Evolutionary conservation across 1,140 invertebrate species (phyloP), one percentile per base, ranked within the genome.

Genomic region (Zaprionus davidi): DNA sequence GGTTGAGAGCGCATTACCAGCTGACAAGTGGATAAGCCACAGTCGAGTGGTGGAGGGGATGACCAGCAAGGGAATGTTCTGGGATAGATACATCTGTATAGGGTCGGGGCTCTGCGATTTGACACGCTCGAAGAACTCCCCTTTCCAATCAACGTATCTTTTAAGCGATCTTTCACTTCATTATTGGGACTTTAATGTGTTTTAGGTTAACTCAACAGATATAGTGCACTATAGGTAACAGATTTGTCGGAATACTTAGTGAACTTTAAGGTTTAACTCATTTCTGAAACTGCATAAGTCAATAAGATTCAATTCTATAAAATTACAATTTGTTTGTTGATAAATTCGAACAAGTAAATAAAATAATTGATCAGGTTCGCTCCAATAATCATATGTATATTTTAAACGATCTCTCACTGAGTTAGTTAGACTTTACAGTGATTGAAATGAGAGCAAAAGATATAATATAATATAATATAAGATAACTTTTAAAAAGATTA

Each of bases 11-110:
- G 4, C 28, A 34, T n/a, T 41, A 55, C 26, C 73, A 76, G 68
- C 73, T 76, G 73, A 76, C 73, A 76, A 76, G 73, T 76, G 73
- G 31, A 58, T 76, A 57, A 69, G 67, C 36, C 58, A 53, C 38
- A 44, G 38, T 57, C 15, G n/a, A 17, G 31, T 38, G 0, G 20
- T 20, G 20, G 34, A n/a, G 46, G 46, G 68, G 44, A 66, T 65
- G 68, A 71, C 73, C 73, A 76, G 22, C 51, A 49, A 46, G 56
- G 63, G 51, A 36, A 57, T 41, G 11, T 64, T 44, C 53, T 34
- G 34, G 9, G 60, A 53, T 44, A 46, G 15, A n/a, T 12, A 56
- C 15, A 72, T 7, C 44, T 44, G 13, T 3, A 64, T 20, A 1
- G 3, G 1, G 9, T 49, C 12, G 41, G 13, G 66, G n/a, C 4